A percentile compares a stretch with the other conserved stretches of the same genome.
Evolutionary conservation across 1,140 invertebrate species (phyloP).

Genomic region (Cyrtorhinus lividipennis): DNA sequence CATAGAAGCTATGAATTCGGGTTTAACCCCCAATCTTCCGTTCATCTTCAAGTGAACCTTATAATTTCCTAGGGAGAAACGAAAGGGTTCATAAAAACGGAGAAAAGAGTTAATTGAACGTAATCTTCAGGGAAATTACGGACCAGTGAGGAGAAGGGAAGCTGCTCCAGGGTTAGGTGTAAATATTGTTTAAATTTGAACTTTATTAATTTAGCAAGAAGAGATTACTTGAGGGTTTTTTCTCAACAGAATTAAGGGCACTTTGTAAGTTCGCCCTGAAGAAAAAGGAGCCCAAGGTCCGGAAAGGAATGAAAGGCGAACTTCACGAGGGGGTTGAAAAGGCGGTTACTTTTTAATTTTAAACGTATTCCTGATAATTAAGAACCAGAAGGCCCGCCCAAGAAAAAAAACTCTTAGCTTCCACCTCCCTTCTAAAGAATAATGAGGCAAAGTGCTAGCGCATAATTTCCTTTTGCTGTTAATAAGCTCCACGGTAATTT

Average conservation of each 20-base stretch:
- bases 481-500: slow-evolving; percentile 17
- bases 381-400: slow-evolving; percentile 7
- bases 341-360: slow-evolving; percentile 20
- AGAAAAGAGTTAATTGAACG: slow-evolving; percentile 11
- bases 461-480: slow-evolving; percentile 20
- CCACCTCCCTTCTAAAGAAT: slow-evolving; percentile 15
- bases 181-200: slow-evolving; percentile 17
- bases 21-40: too few relatives aligned
- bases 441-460: slow-evolving; percentile 18
- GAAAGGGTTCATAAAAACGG: background rate
- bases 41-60: too few relatives aligned
- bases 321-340: background rate
- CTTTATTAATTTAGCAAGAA: slow-evolving; percentile 15
- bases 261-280: slow-evolving; percentile 16
- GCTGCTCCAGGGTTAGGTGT: slow-evolving; percentile 1
- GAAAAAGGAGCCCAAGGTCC: background rate
- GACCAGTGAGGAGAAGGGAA: background rate
- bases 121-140: slow-evolving; percentile 16
- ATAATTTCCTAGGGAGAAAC: background rate
- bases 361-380: slow-evolving; percentile 20
- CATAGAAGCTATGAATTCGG: too few relatives aligned
- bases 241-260: slow-evolving; percentile 12
- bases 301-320: background rate
- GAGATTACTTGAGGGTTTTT: slow-evolving; percentile 8
- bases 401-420: too few relatives aligned